Evolutionary conservation across 2,797 vertebrate genomes (phyloP), one percentile per base, ranked within the genome.

Genomic region (Mus caroli): DNA sequence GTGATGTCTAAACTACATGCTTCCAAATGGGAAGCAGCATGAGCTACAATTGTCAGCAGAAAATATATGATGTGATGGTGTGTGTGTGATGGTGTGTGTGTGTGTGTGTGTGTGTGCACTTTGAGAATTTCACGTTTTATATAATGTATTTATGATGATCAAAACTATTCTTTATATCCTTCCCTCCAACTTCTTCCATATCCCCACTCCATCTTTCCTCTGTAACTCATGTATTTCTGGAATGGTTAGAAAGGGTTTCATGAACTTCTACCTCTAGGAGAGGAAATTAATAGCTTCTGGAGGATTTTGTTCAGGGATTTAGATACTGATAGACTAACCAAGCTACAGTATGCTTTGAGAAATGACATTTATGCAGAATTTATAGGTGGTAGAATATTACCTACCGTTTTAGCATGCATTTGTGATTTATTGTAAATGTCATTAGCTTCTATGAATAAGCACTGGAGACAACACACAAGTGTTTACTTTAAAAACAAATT

Each of bases 401-500:
- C 28, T 52, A 7, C 17, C 17, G 54, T 15, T 52, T 52, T 12
- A 20, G 31, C 50, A 78, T 52, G 46, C 50, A 34, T 78, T 50
- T 78, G 28, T 78, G 76, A 52, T 52, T 78, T 31, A 52, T 67
- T 75, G 5, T n/a, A 79, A 34, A 31, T 83, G 94, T 87, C 40
- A 79, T 37, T 56, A 76, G 86, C 3, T 79, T 50, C 60, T 52
- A 83, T 77, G 60, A 91, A 37, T 75, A 77, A 52, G 78, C 62
- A 73, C 31, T 83, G 20, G 8, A 90, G 37, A 3, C 37, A 79
- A n/a, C 15, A 62, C 17, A 43, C 7, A 88, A 84, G 13, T 89
- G 22, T 92, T 79, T 78, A 85, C 89, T 90, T 95, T 82, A 77
- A 15, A 96, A 58, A 88, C 79, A 52, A 24, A 43, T 82, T 95